Conservation (phyloP, 2,113 vertebrate genomes). For the Falco punctatus region DNA sequence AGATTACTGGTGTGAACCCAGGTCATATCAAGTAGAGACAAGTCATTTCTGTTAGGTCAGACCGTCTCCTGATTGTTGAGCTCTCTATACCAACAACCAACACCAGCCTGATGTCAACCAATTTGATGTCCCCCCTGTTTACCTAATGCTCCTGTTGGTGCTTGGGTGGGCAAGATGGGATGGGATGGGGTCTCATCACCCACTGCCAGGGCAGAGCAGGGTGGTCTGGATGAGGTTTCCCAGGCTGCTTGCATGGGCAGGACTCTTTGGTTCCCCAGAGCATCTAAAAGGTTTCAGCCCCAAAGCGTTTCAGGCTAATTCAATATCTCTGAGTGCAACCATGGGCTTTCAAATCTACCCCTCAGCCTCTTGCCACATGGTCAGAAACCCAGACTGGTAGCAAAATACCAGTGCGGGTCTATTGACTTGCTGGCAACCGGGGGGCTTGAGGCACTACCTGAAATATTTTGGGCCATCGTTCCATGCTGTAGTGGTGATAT, state of each 20-base stretch:
- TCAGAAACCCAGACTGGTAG: background rate
- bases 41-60: background rate
- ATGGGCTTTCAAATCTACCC: background rate
- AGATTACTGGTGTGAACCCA: background rate
- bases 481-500: background rate
- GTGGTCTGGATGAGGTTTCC: background rate
- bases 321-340: background rate
- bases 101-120: background rate
- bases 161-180: background rate
- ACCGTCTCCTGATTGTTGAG: background rate
- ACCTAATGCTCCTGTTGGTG: background rate
- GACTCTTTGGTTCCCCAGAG: background rate
- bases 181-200: background rate
- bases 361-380: background rate
- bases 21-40: background rate
- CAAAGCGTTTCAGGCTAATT: rapidly evolving
- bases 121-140: background rate
- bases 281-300: background rate
- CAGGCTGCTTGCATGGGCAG: too few species aligned
- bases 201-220: background rate
- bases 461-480: rapidly evolving
- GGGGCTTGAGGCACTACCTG: background rate
- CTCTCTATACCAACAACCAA: background rate
- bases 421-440: background rate
- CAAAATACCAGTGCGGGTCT: background rate